phyloP scores from a whole-genome alignment of 2,888 invertebrate genomes.

The Erpobdella octoculata region DNA sequence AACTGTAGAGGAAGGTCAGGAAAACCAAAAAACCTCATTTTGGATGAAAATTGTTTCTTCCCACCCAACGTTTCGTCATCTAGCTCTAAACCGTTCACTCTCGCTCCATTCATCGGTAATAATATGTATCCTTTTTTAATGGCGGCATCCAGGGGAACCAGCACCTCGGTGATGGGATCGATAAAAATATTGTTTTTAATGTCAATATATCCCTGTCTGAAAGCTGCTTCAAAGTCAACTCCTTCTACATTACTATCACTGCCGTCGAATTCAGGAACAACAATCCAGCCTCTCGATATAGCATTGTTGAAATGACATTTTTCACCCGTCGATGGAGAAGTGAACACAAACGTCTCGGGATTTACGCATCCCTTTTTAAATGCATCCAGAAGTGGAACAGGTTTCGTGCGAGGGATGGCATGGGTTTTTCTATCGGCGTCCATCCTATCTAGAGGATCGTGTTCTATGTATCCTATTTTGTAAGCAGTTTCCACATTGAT shows the following conservation, averaged over 20 bases:
- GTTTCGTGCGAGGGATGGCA: not conserved
- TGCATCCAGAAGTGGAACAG: constrained; percentile 71
- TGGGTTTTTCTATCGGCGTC: constrained; percentile 14
- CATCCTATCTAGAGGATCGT: not conserved
- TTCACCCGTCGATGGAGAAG: constrained; percentile 61
- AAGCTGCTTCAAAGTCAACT: constrained; percentile 38
- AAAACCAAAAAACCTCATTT: constrained; percentile 16
- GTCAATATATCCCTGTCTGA: constrained; percentile 37
- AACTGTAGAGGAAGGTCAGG: constrained; percentile 15
- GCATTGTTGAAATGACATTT: constrained; percentile 32
- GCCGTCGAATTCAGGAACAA: constrained; percentile 31
- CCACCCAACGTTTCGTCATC: constrained; percentile 25
- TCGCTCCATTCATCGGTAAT: constrained; percentile 35
- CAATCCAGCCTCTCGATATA: constrained; percentile 33
- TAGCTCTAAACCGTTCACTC: constrained; percentile 30
- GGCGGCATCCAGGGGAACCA: constrained; percentile 40
- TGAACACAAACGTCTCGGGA: constrained; percentile 57
- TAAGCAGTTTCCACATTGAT: constrained; percentile 57
- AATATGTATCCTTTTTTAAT: constrained; percentile 38
- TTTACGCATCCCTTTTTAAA: constrained; percentile 70
- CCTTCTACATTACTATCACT: constrained; percentile 33
- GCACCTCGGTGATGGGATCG: constrained; percentile 40
- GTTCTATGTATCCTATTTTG: constrained; percentile 31
- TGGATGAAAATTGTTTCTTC: not conserved
- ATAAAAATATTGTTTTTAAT: constrained; percentile 36